Evolutionary conservation across 2,113 vertebrate genomes (phyloP).

Genomic region (Gymnarchus niloticus): DNA sequence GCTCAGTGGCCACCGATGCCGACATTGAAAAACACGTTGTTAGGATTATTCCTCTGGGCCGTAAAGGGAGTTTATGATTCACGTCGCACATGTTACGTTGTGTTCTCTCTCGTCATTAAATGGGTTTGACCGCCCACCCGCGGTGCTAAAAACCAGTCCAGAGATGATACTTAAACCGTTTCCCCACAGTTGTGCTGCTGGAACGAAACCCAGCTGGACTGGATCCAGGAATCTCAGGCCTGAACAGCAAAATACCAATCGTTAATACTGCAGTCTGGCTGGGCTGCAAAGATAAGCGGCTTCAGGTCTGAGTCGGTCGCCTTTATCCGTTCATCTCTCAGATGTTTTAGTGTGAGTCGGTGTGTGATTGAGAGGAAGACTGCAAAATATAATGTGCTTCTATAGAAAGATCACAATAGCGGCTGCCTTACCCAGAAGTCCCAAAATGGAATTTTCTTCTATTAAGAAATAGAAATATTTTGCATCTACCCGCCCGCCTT

Average conservation of each 20-base stretch:
- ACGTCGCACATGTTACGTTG: slow-evolving; percentile 48
- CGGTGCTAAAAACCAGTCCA: slow-evolving; percentile 53
- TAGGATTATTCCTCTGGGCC: slow-evolving; percentile 46
- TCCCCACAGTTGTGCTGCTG: slow-evolving; percentile 64
- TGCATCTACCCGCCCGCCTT: background rate
- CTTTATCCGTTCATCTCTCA: slow-evolving; percentile 30
- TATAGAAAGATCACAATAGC: background rate
- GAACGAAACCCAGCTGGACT: slow-evolving; percentile 46
- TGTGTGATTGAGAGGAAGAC: slow-evolving; percentile 10
- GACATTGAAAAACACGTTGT: slow-evolving; percentile 25
- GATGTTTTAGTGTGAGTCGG: slow-evolving; percentile 1
- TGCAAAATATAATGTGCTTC: background rate
- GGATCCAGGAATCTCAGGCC: slow-evolving; percentile 36
- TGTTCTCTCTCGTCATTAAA: slow-evolving; percentile 40
- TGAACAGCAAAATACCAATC: slow-evolving; percentile 37
- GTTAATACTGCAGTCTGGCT: slow-evolving; percentile 39
- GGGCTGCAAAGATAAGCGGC: slow-evolving; percentile 14
- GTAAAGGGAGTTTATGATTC: slow-evolving; percentile 53
- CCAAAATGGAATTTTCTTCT: slow-evolving; percentile 19
- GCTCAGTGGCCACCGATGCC: slow-evolving; percentile 30
- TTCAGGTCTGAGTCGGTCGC: background rate
- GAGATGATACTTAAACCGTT: slow-evolving; percentile 60
- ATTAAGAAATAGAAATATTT: slow-evolving; percentile 31
- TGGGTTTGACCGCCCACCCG: slow-evolving; percentile 62
- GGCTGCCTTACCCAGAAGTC: slow-evolving; percentile 7